phyloP scores from a whole-genome alignment of 2,113 vertebrate genomes.

The Falcunculus frontatus region DNA sequence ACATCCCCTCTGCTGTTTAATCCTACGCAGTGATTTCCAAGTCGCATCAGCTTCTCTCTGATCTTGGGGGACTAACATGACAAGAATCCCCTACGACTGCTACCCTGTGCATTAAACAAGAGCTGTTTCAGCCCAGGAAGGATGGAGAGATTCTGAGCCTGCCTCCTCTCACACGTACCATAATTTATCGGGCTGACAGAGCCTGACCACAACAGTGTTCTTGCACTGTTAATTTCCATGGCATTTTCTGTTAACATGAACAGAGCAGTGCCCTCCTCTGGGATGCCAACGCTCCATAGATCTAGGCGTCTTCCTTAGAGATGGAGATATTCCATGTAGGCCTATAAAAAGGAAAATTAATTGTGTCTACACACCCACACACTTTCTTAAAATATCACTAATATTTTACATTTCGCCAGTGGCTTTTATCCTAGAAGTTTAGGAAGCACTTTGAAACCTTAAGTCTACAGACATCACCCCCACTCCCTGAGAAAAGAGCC shows the following conservation, averaged over 20 bases:
- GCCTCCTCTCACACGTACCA: fast-evolving
- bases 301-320: background rate
- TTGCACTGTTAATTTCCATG: constrained; percentile 2
- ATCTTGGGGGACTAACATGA: constrained; percentile 27
- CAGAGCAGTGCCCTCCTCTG: background rate
- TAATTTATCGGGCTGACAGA: background rate
- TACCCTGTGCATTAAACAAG: background rate
- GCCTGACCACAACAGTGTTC: constrained; percentile 3
- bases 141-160: background rate
- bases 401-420: constrained; percentile 43
- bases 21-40: background rate
- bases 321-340: background rate
- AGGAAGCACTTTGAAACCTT: constrained; percentile 11
- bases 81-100: background rate
- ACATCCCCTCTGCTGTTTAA: constrained; percentile 40
- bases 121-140: background rate
- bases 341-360: constrained; percentile 57
- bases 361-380: constrained; percentile 61
- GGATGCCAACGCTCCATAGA: background rate
- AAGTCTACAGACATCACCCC: background rate
- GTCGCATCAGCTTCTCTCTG: background rate
- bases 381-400: constrained; percentile 56
- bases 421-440: constrained; percentile 29
- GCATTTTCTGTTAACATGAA: constrained; percentile 6
- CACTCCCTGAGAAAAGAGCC: background rate